A percentile compares a stretch with the other conserved stretches of the same genome.
Evolutionary conservation across 2,797 vertebrate species (phyloP).

Genomic region (Orestias chungarensis): DNA sequence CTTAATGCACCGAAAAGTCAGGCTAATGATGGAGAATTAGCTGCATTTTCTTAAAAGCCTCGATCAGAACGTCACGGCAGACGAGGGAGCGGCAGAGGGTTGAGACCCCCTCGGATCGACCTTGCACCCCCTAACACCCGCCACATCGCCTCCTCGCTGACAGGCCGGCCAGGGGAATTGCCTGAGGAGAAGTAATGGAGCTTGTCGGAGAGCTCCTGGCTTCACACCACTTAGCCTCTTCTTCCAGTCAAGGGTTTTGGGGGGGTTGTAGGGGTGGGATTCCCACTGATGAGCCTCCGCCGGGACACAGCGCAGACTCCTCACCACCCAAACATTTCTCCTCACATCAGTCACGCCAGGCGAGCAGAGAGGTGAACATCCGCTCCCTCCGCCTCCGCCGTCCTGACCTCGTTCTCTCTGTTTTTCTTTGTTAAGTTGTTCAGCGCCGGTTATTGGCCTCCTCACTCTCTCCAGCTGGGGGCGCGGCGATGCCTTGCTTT

Average conservation of each 20-base stretch:
- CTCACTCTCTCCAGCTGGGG: conserved; percentile 68
- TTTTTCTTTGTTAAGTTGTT: conserved; percentile 39
- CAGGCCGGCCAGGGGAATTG: conserved; percentile 67
- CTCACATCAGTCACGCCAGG: conserved; percentile 74
- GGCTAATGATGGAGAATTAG: conserved; percentile 37
- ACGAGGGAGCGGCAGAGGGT: conserved; percentile 36
- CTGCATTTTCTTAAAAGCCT: conserved; percentile 26
- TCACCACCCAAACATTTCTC: conserved; percentile 82
- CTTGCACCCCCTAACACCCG: conserved; percentile 46
- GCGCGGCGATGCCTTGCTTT: conserved; percentile 52
- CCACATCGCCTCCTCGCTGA: conserved; percentile 70
- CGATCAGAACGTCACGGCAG: conserved; percentile 34
- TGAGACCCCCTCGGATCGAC: conserved; percentile 53
- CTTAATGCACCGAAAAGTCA: conserved; percentile 28
- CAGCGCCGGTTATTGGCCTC: conserved; percentile 8
- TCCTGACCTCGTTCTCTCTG: conserved; percentile 13
- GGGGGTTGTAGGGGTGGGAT: conserved; percentile 25
- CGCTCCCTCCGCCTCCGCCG: conserved; percentile 21
- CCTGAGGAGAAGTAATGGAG: conserved; percentile 78
- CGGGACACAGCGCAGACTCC: conserved; percentile 65
- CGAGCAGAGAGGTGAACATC: conserved; percentile 52
- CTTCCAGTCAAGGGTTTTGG: conserved; percentile 40
- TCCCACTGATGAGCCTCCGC: conserved; percentile 66
- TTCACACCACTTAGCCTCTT: conserved; percentile 81
- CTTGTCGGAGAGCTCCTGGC: conserved; percentile 74